Base-by-base conservation (phyloP, 2,888 invertebrate species). In the Troilus luridus region DNA sequence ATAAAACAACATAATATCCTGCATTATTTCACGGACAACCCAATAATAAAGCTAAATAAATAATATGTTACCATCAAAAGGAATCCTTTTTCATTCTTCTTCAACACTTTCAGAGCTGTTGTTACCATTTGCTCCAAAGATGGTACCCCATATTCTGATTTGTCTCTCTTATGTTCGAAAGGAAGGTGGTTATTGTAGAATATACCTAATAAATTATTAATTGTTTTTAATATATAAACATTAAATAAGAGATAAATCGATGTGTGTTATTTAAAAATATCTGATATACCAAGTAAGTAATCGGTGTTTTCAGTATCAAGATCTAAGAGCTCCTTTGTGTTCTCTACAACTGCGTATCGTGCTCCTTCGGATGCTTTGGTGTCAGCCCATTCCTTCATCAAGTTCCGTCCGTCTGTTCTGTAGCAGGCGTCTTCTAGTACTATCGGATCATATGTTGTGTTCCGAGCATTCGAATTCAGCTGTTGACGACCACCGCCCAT, bases 401-500 rank as follows among this genome's bases (percentile, higher is more conserved):
- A 95, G 94, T 98, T 95, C 67, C 96, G 95, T 0, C 97, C 97
- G 93, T 98, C 98, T 85, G 94, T 94, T 0, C 98, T 95, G 0
- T 95, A 95, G 96, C 96, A 96, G 96, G 96, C 94, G 93, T 96
- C 41, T 2, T 9, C 5, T 96, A n/a, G 54, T 56, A 41, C 41
- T 72, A 96, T 94, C 0, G 96, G 96, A 93, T 97, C 97, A 0
- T 94, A 94, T 0, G 94, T 93, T 0, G 95, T 94, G 1, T 93
- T 95, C 0, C 94, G 94, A 0, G 95, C 94, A 93, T 96, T 95
- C 0, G 96, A 95, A 54, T 96, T 95, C 14, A 98, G 94, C 92
- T 95, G 94, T 93, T 97, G 97, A 85, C 96, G 95, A 0, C 98
- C 98, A 9, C 98, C 98, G 0, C 98, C 98, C 95, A 98, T 96